phyloP scores from a whole-genome alignment of 2,113 vertebrate genomes.

The Megaceryle torquata region DNA sequence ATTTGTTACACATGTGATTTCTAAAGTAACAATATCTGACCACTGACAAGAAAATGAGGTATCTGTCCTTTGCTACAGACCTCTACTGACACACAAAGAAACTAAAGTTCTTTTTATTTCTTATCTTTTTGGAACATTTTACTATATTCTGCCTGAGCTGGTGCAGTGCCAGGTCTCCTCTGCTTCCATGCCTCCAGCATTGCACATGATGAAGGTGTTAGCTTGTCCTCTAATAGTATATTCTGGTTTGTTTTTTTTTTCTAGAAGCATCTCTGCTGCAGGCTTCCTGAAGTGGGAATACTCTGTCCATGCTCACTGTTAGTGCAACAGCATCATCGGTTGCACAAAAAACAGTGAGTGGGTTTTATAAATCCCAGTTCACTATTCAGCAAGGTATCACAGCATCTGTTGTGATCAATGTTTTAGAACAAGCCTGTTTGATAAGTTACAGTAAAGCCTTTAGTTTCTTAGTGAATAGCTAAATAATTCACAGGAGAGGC shows the following conservation, averaged over 20 bases:
- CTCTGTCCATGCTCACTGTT: not conserved
- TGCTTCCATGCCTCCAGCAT: not conserved
- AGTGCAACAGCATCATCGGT: not conserved
- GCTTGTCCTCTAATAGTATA: not conserved
- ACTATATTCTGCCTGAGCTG: not conserved
- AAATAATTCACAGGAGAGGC: not conserved
- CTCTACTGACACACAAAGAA: not conserved
- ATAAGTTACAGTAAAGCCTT: slow-evolving; percentile 35
- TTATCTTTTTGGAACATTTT: not conserved
- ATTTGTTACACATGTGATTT: rapidly evolving
- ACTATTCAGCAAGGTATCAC: not conserved
- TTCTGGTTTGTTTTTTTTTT: not conserved
- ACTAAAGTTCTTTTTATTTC: not conserved
- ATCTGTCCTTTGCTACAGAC: not conserved
- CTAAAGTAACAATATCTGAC: not conserved
- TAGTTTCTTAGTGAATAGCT: not conserved
- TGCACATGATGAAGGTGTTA: not conserved
- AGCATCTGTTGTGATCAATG: slow-evolving; percentile 32
- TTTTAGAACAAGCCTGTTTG: slow-evolving; percentile 3
- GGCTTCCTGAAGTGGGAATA: not conserved
- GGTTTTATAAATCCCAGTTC: not conserved
- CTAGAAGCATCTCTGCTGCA: not conserved
- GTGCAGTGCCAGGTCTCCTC: not conserved
- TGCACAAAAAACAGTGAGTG: not conserved
- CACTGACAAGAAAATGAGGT: not conserved